Evolutionary conservation across 2,797 vertebrate genomes (phyloP).

Genomic region (Myotis planiceps): DNA sequence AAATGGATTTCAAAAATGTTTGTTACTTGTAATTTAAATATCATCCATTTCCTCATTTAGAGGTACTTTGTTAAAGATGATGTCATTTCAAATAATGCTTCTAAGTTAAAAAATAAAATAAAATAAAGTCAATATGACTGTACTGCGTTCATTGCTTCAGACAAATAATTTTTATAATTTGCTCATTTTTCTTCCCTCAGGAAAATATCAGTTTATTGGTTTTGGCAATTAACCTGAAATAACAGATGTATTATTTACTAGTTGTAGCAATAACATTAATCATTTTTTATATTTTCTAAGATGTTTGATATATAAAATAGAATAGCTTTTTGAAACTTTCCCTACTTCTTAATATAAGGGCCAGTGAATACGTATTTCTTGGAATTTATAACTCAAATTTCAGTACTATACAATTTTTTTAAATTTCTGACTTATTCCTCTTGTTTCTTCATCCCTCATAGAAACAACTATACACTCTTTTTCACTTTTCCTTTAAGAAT

Average conservation of each 20-base stretch:
- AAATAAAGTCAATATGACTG: neutral
- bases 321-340: neutral
- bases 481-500: neutral
- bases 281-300: neutral
- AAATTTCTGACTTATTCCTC: neutral
- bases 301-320: neutral
- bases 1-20: neutral
- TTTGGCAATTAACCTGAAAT: constrained; percentile 55
- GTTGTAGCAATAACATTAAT: neutral
- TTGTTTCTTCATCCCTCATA: neutral
- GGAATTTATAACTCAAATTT: neutral
- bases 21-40: neutral
- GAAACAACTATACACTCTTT: neutral
- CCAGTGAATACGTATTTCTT: neutral
- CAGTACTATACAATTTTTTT: neutral
- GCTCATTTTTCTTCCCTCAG: neutral
- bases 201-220: neutral
- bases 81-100: constrained; percentile 1
- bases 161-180: neutral
- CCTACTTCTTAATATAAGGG: neutral
- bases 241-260: neutral
- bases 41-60: neutral
- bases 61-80: neutral
- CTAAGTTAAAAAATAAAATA: neutral
- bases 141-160: neutral